Evolutionary conservation across 2,113 vertebrate genomes (phyloP).

Genomic region (Tamias sibiricus): DNA sequence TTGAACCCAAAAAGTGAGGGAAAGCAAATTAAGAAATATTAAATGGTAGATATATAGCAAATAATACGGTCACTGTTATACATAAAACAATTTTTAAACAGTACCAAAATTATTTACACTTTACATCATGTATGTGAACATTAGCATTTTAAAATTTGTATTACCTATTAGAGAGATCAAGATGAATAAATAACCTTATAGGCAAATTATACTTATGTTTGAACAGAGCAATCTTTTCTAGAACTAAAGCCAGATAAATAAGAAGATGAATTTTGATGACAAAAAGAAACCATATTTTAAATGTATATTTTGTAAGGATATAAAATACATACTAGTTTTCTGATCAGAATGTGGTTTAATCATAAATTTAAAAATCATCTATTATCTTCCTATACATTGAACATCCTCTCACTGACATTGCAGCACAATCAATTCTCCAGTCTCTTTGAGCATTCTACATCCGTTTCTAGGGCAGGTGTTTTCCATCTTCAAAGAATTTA

Average conservation of each 20-base stretch:
- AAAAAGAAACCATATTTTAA: slow-evolving; percentile 5
- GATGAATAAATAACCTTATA: background rate
- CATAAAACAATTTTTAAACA: slow-evolving; percentile 2
- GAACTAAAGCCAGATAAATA: background rate
- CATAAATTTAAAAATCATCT: slow-evolving; percentile 30
- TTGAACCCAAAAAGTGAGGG: background rate
- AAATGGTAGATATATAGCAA: background rate
- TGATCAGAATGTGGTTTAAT: background rate
- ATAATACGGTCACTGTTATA: background rate
- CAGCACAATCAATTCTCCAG: background rate
- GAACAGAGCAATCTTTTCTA: background rate
- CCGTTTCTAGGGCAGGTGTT: background rate
- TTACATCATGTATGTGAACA: background rate
- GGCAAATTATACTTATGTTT: slow-evolving; percentile 9
- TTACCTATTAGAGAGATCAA: background rate
- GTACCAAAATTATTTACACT: background rate
- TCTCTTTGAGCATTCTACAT: background rate
- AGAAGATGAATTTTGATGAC: background rate
- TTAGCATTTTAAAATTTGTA: background rate
- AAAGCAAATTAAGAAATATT: background rate
- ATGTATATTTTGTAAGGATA: background rate
- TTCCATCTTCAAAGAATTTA: slow-evolving; percentile 38
- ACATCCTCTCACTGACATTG: background rate
- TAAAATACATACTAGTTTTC: slow-evolving; percentile 10
- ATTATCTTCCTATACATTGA: background rate